These are phyloP conservation scores for Pollenia amentaria DNA, from an alignment of 2,888 invertebrate species.

Conservation along the genomic window DNA sequence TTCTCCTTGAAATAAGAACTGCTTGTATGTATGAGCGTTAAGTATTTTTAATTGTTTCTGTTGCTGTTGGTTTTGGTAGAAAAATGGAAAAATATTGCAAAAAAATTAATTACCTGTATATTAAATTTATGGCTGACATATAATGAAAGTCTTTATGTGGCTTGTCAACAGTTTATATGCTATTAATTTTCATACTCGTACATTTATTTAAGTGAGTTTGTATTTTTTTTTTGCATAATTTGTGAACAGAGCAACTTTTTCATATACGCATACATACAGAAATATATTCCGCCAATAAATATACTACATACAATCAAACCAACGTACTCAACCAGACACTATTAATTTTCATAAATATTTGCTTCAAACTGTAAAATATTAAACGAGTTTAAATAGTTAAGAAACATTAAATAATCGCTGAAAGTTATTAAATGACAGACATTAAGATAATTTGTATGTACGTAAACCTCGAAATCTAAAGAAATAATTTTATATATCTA, in stretches of 20 bases:
- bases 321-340: background rate
- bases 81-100: constrained; percentile 49
- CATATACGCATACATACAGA: background rate
- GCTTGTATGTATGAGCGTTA: background rate
- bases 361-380: constrained; percentile 41
- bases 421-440: constrained; percentile 44
- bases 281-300: background rate
- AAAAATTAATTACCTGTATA: constrained; percentile 74
- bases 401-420: constrained; percentile 58
- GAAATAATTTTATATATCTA: background rate
- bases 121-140: constrained; percentile 63
- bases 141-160: constrained; percentile 73
- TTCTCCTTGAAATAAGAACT: background rate
- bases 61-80: constrained; percentile 44
- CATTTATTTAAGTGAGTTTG: constrained; percentile 26
- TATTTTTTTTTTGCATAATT: constrained; percentile 17
- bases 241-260: background rate
- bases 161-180: constrained; percentile 73
- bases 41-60: constrained; percentile 27
- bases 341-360: constrained; percentile 38
- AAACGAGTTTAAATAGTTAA: constrained; percentile 54
- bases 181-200: constrained; percentile 69
- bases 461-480: no score
- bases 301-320: background rate
- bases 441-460: background rate